Conservation (phyloP, 2,888 invertebrate species). For the Chydorus sphaericus region DNA sequence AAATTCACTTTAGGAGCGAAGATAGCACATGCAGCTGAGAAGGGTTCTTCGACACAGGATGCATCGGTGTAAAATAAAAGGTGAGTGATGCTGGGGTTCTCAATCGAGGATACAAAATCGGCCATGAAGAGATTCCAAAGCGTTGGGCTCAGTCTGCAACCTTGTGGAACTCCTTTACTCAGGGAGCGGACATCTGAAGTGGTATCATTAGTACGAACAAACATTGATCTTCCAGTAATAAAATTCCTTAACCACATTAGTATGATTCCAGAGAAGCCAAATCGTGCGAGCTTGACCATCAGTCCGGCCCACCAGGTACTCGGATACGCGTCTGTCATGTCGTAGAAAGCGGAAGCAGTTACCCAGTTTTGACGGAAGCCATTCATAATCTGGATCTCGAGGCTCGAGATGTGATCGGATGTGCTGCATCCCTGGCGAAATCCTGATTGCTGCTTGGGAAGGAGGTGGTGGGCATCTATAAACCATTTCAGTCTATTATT, state of each 20-base stretch:
- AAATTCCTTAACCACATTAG: constrained; percentile 15
- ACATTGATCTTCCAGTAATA: constrained; percentile 1
- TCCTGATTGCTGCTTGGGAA: constrained; percentile 16
- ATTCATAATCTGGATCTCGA: constrained; percentile 19
- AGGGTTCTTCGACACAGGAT: too few relatives aligned
- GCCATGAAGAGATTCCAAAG: constrained; percentile 13
- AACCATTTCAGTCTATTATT: constrained; percentile 19
- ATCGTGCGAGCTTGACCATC: constrained; percentile 12
- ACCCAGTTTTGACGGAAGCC: constrained; percentile 19
- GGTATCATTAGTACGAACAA: neutral
- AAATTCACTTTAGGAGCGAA: too few relatives aligned
- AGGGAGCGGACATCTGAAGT: neutral
- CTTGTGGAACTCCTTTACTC: constrained; percentile 15
- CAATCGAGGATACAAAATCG: too few relatives aligned
- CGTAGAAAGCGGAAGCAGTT: constrained; percentile 19
- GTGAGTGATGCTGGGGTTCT: too few relatives aligned
- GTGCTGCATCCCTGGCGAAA: neutral
- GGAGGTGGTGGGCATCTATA: constrained; percentile 17
- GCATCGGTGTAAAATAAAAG: too few relatives aligned
- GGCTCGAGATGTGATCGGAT: constrained; percentile 11
- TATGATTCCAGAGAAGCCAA: constrained; percentile 17
- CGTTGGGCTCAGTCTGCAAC: constrained; percentile 12
- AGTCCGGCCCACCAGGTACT: constrained; percentile 17
- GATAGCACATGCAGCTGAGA: too few relatives aligned
- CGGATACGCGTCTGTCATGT: constrained; percentile 17